Base-by-base conservation (phyloP, 2,888 invertebrate species). In the Ceraclea dissimilis region DNA sequence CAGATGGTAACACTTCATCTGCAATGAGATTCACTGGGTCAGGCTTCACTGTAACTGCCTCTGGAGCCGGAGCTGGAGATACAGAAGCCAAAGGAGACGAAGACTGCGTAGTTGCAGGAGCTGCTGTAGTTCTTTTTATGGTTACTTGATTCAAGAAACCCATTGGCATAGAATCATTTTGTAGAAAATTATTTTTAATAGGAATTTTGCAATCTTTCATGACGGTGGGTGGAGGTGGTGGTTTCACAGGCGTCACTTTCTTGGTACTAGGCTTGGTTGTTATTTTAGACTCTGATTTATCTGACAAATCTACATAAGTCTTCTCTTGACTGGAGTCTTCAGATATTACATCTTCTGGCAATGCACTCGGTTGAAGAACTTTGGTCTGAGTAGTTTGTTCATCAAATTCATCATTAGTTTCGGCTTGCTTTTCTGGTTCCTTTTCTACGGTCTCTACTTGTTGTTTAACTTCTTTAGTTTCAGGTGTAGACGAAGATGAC, bases 301-400 rank as follows among this genome's bases (percentile, higher is more conserved):
- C 59, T 5, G 60, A 61, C 6, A 62, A 33, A 48, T 62, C 61
- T 1, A 56, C 61, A 34, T 62, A 62, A 1, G 61, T 61, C 49
- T 60, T 62, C 34, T 62, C 62, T 50, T 60, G 61, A 21, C 61
- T 62, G 20, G 62, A 62, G 31, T 62, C 62, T 56, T 61, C 62
- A 2, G 62, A 59, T 18, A 56, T 46, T 2, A 57, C 50, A 43
- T 60, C 60, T 49, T 62, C 62, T 4, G 60, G 54, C 10, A 58
- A 13, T 17, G 57, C 50, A 13, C 39, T 39, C 11, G 58, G 55
- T 17, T 50, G 52, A 10, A 58, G 31, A 34, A 43, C 52, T 13
- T 51, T 56, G 17, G 46, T 39, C 4, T 47, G 48, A 16, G 47
- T 17, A 39, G 46, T 33, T 52, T 26, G 47, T n/a, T 51, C 17